These are phyloP conservation scores for Nemotelus nigrinus DNA, from an alignment of 2,888 invertebrate genomes.

Conservation along the genomic window DNA sequence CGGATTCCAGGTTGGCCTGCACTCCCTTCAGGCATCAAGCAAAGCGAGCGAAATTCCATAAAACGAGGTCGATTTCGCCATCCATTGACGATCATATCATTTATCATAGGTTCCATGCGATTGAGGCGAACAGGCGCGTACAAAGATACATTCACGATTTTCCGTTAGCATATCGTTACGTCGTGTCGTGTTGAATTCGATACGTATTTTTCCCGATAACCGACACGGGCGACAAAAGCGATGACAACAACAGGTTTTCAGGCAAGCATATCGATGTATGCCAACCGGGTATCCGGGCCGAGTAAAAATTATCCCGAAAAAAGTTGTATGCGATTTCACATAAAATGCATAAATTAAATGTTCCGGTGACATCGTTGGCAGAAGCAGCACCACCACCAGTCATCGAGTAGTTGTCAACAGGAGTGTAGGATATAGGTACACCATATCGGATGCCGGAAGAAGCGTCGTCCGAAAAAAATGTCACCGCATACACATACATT, in stretches of 20 bases:
- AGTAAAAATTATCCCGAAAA: slow-evolving; percentile 11
- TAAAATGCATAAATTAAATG: slow-evolving; percentile 37
- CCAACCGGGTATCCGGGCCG: slow-evolving; percentile 11
- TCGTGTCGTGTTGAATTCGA: slow-evolving; percentile 38
- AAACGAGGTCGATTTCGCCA: slow-evolving; percentile 6
- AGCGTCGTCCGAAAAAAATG: background rate
- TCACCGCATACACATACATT: background rate
- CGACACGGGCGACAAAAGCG: background rate
- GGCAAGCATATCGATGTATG: slow-evolving; percentile 11
- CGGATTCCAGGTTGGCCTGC: slow-evolving; percentile 81
- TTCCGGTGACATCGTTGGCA: slow-evolving; percentile 9
- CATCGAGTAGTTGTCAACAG: background rate
- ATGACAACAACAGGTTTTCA: slow-evolving; percentile 13
- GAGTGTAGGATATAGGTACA: background rate
- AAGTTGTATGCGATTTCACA: slow-evolving; percentile 23
- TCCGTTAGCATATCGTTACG: slow-evolving; percentile 30
- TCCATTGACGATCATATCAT: slow-evolving; percentile 35
- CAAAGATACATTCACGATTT: slow-evolving; percentile 23
- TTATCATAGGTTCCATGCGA: slow-evolving; percentile 25
- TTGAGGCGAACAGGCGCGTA: slow-evolving; percentile 1
- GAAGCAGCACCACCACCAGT: too few relatives aligned
- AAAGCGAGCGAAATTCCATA: too few relatives aligned
- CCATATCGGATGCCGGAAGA: background rate
- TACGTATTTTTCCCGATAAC: background rate
- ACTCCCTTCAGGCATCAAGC: background rate